Base-by-base conservation (phyloP, 2,888 invertebrate genomes). In the Caenorhabditis sp. region DNA sequence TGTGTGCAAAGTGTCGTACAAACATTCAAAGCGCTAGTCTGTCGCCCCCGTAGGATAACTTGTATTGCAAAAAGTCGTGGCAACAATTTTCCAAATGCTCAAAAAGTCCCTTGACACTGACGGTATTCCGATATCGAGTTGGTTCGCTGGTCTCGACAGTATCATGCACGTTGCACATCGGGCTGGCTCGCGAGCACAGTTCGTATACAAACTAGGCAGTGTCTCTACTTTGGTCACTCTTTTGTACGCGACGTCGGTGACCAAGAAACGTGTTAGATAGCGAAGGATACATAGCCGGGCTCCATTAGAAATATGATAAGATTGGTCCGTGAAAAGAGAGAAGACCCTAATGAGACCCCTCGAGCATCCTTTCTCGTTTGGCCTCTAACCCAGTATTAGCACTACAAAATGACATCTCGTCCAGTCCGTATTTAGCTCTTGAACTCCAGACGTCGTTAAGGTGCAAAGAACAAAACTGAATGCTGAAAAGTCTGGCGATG, bases 1-100 rank as follows among this genome's bases (percentile, higher is more conserved):
- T 56, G 58, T 59, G 59, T 68, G 59, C 59, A 52, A 59, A 43
- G 52, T 52, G 45, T 43, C 50, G 50, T 52, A 68, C 68, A 68
- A 68, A 68, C 52, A 68, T 55, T 55, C 15, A 50, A 56, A 48
- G 65, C 56, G 37, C 39, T 66, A 66, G 55, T 55, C 63, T 22
- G 22, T 30, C 30, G 9, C 27, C 15, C 41, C 58, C 9, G 17
- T 0, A 24, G 3, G 43, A 22, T 43, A 20, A 20, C 43, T 43
- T 43, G 43, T 43, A 3, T 9, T 6, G 30, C 41, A 8, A n/a
- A 41, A 15, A 3, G 41, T 13, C 4, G 9, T 35, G 4, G 9
- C 4, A 9, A 2, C 9, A 35, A 35, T 35, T 35, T n/a, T n/a
- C n/a, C n/a, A n/a, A n/a, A n/a, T n/a, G n/a, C n/a, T n/a, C n/a